These are phyloP conservation scores for Oryzias sinensis DNA, from an alignment of 2,797 vertebrate species.

Conservation along the genomic window DNA sequence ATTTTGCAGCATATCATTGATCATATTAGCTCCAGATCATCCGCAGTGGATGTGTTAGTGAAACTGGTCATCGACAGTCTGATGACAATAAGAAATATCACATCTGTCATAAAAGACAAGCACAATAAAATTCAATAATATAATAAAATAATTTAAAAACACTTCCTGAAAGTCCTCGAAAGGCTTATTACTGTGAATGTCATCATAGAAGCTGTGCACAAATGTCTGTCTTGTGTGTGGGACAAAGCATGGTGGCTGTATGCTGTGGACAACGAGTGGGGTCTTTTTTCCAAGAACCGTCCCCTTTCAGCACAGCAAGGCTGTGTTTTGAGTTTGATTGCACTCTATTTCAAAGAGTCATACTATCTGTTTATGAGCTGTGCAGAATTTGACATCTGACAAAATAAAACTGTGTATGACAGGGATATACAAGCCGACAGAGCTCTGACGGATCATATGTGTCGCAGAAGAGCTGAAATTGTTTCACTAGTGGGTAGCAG, in stretches of 20 bases:
- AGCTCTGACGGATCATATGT: conserved; percentile 1
- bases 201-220: background rate
- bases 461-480: background rate
- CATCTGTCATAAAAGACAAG: conserved; percentile 5
- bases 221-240: conserved; percentile 2
- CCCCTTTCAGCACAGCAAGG: conserved; percentile 17
- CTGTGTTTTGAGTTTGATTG: conserved; percentile 5
- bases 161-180: conserved; percentile 20
- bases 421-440: background rate
- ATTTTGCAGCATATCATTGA: background rate
- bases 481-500: background rate
- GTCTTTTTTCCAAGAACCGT: conserved; percentile 32
- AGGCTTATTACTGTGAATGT: conserved; percentile 11
- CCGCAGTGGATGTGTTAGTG: background rate
- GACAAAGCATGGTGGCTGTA: conserved; percentile 38
- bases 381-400: too few relatives aligned
- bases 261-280: conserved; percentile 12
- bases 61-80: conserved; percentile 15
- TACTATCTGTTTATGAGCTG: too few relatives aligned
- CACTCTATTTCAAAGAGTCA: too few relatives aligned
- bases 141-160: background rate
- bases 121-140: conserved; percentile 1
- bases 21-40: background rate
- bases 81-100: background rate
- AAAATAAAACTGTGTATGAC: too few relatives aligned